Evolutionary conservation across 2,888 invertebrate species (phyloP).

Genomic region (Pristionchus fissidentatus): DNA sequence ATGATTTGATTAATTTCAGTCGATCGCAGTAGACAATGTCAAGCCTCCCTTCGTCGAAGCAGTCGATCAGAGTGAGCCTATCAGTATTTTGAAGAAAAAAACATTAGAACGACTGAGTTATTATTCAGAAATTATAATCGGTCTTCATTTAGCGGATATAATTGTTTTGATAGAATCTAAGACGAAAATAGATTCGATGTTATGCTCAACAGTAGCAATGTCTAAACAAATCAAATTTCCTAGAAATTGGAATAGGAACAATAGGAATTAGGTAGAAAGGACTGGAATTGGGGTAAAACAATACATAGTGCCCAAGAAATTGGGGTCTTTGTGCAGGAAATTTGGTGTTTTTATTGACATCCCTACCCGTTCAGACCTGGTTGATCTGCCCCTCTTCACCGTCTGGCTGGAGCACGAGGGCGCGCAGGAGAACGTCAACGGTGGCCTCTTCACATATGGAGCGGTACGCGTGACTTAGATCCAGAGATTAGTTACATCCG

Average conservation of each 20-base stretch:
- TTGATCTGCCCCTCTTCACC: conserved; percentile 66
- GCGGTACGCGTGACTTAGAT: conserved; percentile 71
- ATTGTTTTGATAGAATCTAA: no score
- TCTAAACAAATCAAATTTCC: no score
- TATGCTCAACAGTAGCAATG: no score
- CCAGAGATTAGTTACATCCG: background rate
- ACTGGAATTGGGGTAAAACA: background rate
- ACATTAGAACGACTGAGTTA: background rate
- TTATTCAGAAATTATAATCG: no score
- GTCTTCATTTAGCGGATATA: no score
- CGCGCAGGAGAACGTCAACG: conserved; percentile 56
- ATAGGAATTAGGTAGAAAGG: no score
- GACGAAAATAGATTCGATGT: no score
- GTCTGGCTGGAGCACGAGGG: conserved; percentile 67
- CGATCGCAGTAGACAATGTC: background rate
- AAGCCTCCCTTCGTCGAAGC: conserved; percentile 18
- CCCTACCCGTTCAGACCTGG: conserved; percentile 52
- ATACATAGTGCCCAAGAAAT: background rate
- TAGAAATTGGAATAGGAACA: no score
- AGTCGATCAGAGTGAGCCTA: conserved; percentile 54
- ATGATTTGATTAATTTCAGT: background rate
- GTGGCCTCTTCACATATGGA: conserved; percentile 68
- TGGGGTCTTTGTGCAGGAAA: no score
- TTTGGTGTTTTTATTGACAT: no score
- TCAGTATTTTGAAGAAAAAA: background rate